Base-by-base conservation (phyloP, 2,797 vertebrate species). In the Toxotes lorentzi region DNA sequence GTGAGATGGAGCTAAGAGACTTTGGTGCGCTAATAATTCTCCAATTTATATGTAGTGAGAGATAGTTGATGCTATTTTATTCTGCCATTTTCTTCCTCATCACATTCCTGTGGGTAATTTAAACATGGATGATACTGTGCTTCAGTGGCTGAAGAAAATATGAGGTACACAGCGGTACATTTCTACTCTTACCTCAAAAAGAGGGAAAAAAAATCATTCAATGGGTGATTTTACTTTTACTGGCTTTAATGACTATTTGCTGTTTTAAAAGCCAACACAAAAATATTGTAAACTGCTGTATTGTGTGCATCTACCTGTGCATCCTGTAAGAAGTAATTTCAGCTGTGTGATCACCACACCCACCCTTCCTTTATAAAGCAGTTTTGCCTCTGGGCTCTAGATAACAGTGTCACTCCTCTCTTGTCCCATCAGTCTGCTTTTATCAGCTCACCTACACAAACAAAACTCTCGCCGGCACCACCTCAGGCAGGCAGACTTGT, bases 231-330 rank as follows among this genome's bases (percentile, higher is more conserved):
- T 65, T 11, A 51, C 13, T n/a, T n/a, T n/a, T n/a, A n/a, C n/a
- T 21, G 7, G 6, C 62, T 86, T 82, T 54, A 10, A 73, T 30
- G 12, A 50, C 41, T 30, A n/a, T 58, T 47, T 68, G 0, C 14
- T 67, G 4, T 65, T 70, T 85, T 69, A 50, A 63, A 57, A 67
- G 30, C 13, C 3, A 72, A 30, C 4, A 7, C 14, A 30, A 48
- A 78, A 66, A 70, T 67, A 32, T 65, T 78, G 30, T 75, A 74
- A 84, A 81, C 72, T 69, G 67, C 76, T 84, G 75, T 83, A 71
- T 40, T 78, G 56, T 78, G 75, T 68, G 50, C 63, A 58, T 66
- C 27, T 35, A 53, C 71, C 68, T 74, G 34, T 83, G 80, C 23
- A 65, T 67, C 17, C 17, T 61, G 11, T 45, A 32, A 76, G 27